Conservation (phyloP, 2,113 vertebrate species). For the Tachuris rubrigastra region DNA sequence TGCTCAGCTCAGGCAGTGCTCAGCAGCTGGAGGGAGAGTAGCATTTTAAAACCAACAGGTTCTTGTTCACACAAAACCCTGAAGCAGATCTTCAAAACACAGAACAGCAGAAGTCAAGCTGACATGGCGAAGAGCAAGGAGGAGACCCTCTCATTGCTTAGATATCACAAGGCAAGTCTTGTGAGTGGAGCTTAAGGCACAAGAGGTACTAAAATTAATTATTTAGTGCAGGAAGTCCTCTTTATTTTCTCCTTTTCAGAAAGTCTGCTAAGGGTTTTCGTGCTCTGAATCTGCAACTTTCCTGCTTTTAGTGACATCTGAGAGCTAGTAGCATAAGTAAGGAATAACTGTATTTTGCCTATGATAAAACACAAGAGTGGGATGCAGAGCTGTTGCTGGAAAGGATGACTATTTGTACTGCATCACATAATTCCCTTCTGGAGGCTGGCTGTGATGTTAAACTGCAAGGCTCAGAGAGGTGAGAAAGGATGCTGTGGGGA, state of each 20-base stretch:
- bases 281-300: not conserved
- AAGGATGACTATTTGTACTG: not conserved
- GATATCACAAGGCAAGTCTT: not conserved
- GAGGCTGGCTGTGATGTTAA: not conserved
- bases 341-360: not conserved
- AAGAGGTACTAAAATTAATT: not conserved
- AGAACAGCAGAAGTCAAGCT: not conserved
- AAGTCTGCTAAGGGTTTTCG: not conserved
- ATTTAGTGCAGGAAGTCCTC: not conserved
- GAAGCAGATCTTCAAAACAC: not conserved
- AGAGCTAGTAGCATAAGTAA: not conserved
- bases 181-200: not conserved
- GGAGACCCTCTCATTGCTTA: not conserved
- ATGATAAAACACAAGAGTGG: not conserved
- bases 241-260: not conserved
- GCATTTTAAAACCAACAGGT: not conserved
- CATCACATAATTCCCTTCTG: not conserved
- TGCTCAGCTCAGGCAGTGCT: not conserved
- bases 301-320: not conserved
- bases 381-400: not conserved
- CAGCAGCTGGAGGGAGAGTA: not conserved
- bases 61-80: not conserved
- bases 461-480: conserved; percentile 26
- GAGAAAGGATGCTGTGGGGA: conserved; percentile 21
- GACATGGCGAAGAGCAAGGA: not conserved